These are phyloP conservation scores for Galaxias olidus DNA, from an alignment of 2,797 vertebrate species.

Conservation along the genomic window DNA sequence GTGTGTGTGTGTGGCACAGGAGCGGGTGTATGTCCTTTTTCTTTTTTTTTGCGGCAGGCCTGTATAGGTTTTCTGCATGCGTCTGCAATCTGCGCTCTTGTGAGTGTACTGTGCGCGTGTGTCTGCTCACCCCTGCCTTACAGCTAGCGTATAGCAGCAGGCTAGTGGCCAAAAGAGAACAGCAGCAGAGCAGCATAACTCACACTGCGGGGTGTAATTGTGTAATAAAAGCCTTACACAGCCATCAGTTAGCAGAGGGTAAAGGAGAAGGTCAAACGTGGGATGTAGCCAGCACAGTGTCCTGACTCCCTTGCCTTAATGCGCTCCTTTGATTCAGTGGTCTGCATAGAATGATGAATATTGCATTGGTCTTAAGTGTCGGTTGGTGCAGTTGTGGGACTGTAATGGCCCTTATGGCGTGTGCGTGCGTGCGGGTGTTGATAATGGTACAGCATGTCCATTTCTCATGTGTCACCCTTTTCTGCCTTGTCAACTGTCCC, in stretches of 20 bases:
- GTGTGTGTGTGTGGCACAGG: constrained; percentile 20
- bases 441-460: no score
- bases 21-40: no score
- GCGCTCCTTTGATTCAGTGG: constrained; percentile 39
- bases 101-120: constrained; percentile 55
- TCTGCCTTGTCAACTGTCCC: constrained; percentile 27
- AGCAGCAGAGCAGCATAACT: constrained; percentile 31
- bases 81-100: no score
- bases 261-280: constrained; percentile 38
- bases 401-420: no score
- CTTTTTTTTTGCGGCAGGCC: no score
- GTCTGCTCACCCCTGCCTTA: constrained; percentile 75
- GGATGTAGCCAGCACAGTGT: constrained; percentile 59
- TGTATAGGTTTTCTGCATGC: constrained; percentile 3
- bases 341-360: not conserved
- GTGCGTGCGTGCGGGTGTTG: no score
- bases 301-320: constrained; percentile 72
- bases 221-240: constrained; percentile 67
- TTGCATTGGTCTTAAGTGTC: no score
- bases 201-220: constrained; percentile 45
- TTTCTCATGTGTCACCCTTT: not conserved
- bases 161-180: constrained; percentile 69
- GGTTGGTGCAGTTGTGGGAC: not conserved
- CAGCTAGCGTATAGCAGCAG: constrained; percentile 70
- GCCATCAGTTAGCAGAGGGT: constrained; percentile 43